phyloP scores from a whole-genome alignment of 1,140 invertebrate species.

The Metaphire vulgaris region DNA sequence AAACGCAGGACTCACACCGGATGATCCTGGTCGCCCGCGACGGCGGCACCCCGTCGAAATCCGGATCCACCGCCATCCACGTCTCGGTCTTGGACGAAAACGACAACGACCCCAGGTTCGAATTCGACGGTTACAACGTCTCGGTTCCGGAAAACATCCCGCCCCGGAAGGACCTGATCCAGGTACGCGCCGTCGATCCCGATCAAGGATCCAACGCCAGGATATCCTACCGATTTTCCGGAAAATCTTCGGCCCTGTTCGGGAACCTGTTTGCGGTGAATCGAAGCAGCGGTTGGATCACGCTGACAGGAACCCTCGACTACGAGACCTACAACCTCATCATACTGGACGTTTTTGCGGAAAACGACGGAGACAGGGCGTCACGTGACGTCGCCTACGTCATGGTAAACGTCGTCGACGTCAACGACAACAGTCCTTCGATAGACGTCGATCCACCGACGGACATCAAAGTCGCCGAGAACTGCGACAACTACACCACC shows the following conservation, averaged over 20 bases:
- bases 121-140: constrained; percentile 62
- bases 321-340: not conserved
- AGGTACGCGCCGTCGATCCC: constrained; percentile 66
- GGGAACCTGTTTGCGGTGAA: constrained; percentile 14
- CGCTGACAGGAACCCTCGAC: not conserved
- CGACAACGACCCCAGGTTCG: constrained; percentile 71
- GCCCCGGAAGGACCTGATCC: constrained; percentile 64
- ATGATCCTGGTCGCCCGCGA: constrained; percentile 7
- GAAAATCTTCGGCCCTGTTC: not conserved
- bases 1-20: not conserved
- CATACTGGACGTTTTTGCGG: constrained; percentile 9
- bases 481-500: not conserved
- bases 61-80: constrained; percentile 57
- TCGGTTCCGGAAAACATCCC: constrained; percentile 68
- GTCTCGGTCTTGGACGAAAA: constrained; percentile 69
- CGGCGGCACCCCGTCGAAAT: constrained; percentile 20
- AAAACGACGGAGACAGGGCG: not conserved
- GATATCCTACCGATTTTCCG: constrained; percentile 55
- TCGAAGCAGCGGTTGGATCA: not conserved
- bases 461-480: constrained; percentile 18
- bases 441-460: not conserved
- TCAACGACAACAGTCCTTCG: constrained; percentile 4
- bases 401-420: constrained; percentile 10
- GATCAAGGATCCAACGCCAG: constrained; percentile 72
- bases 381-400: not conserved